phyloP scores from a whole-genome alignment of 2,113 vertebrate species.

The Callionymus lyra region DNA sequence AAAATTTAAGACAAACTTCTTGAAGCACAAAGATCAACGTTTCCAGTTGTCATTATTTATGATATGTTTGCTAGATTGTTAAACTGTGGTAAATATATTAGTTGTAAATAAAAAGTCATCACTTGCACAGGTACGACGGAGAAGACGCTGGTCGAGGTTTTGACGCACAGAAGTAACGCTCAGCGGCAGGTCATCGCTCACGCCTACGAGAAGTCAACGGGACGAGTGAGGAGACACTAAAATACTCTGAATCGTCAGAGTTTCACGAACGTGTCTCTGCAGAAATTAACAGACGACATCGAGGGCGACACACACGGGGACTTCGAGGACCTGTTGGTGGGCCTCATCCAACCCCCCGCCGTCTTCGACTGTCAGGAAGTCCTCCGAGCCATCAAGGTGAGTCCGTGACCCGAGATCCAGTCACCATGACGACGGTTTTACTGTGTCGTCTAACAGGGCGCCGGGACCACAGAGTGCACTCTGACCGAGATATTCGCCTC shows the following conservation, averaged over 20 bases:
- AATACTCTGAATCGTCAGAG: slow-evolving; percentile 28
- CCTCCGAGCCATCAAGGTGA: slow-evolving; percentile 73
- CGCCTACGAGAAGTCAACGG: slow-evolving; percentile 67
- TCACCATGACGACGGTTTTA: not conserved
- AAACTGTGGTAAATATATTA: too few species aligned
- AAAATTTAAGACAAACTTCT: too few species aligned
- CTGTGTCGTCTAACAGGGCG: slow-evolving; percentile 57
- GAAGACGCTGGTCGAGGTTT: slow-evolving; percentile 67
- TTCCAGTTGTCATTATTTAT: too few species aligned
- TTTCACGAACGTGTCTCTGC: not conserved
- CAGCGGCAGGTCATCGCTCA: slow-evolving; percentile 73
- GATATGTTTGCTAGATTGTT: too few species aligned
- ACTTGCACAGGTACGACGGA: slow-evolving; percentile 72
- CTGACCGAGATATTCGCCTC: slow-evolving; percentile 81
- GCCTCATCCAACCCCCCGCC: slow-evolving; percentile 64
- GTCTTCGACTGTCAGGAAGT: slow-evolving; percentile 73
- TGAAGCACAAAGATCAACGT: too few species aligned
- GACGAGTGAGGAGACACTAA: slow-evolving; percentile 61
- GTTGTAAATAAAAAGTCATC: too few species aligned
- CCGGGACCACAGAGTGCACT: slow-evolving; percentile 69
- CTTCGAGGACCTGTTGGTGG: slow-evolving; percentile 70
- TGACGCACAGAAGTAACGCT: slow-evolving; percentile 72
- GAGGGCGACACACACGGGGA: slow-evolving; percentile 77
- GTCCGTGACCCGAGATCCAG: slow-evolving; percentile 2
- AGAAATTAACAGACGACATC: slow-evolving; percentile 74